A percentile compares a stretch with the other conserved stretches of the same genome.
Evolutionary conservation across 2,888 invertebrate species (phyloP).

Genomic region (Apodemia duryi): DNA sequence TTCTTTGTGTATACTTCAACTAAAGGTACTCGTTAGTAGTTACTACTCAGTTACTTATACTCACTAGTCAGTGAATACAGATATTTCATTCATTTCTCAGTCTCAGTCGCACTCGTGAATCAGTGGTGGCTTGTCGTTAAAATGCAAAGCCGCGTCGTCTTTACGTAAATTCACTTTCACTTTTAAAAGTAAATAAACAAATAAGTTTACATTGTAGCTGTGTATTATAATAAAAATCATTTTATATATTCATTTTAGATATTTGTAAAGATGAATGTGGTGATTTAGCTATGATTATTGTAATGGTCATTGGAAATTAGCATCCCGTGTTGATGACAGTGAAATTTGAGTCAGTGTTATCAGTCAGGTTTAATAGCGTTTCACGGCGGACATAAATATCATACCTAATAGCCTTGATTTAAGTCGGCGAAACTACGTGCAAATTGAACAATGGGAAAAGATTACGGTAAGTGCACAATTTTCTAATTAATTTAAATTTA

Average conservation of each 20-base stretch:
- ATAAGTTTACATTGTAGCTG: background rate
- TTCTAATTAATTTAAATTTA: background rate
- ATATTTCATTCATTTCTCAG: conserved; percentile 9
- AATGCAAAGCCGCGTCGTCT: background rate
- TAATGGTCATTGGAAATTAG: conserved; percentile 4
- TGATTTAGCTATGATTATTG: conserved; percentile 2
- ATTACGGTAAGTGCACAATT: conserved; percentile 46
- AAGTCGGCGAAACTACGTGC: background rate
- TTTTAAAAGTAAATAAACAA: conserved; percentile 17
- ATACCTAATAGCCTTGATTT: conserved; percentile 9
- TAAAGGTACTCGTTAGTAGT: background rate
- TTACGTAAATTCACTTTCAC: conserved; percentile 18
- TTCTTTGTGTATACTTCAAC: conserved; percentile 12
- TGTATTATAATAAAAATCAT: background rate
- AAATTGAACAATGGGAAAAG: conserved; percentile 49
- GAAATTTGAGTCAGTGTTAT: conserved; percentile 16
- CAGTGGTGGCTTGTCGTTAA: background rate
- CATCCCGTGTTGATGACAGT: conserved; percentile 13
- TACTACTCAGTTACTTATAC: background rate
- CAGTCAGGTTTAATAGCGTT: background rate
- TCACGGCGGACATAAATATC: background rate
- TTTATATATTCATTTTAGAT: background rate
- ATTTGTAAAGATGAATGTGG: background rate
- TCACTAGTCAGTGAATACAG: background rate
- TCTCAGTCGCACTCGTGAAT: conserved; percentile 8